Evolutionary conservation across 2,113 vertebrate genomes (phyloP).

Genomic region (Rhinopomastus cyanomelas): DNA sequence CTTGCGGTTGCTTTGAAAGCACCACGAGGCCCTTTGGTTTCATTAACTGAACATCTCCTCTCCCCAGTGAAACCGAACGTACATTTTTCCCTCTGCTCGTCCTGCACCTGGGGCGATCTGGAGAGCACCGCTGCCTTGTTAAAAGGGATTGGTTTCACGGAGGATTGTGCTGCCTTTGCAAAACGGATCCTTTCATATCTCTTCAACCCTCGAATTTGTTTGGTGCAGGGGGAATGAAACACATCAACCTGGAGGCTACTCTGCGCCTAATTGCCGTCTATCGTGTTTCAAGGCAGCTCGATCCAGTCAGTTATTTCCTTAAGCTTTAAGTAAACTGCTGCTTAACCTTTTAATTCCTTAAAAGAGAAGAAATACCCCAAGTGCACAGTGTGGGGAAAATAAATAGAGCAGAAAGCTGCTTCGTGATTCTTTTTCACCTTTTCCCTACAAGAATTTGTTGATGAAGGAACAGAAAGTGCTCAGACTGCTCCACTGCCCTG

Average conservation of each 20-base stretch:
- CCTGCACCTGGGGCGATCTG: constrained; percentile 47
- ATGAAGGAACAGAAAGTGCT: background rate
- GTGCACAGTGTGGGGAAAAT: background rate
- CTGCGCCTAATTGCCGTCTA: constrained; percentile 65
- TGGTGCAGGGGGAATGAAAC: constrained; percentile 65
- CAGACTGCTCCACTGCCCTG: no score
- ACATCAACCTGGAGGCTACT: constrained; percentile 60
- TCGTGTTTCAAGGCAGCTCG: constrained; percentile 56
- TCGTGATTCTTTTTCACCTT: no score
- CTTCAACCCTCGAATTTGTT: constrained; percentile 50
- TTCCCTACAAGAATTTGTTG: background rate
- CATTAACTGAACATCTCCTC: constrained; percentile 56
- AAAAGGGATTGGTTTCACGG: constrained; percentile 56
- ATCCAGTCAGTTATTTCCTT: constrained; percentile 69
- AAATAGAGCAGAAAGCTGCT: constrained; percentile 3
- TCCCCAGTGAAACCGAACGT: constrained; percentile 43
- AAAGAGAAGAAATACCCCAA: constrained; percentile 25
- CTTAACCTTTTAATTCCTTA: constrained; percentile 59
- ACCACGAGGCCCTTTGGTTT: constrained; percentile 43
- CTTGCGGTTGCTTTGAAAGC: constrained; percentile 59
- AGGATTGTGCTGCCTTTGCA: constrained; percentile 58
- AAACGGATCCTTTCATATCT: constrained; percentile 60
- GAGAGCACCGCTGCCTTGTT: constrained; percentile 43
- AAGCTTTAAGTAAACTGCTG: constrained; percentile 22
- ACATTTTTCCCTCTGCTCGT: constrained; percentile 27